Conservation (phyloP, 1,140 invertebrate species). For the Oncopodura yosiiana region DNA sequence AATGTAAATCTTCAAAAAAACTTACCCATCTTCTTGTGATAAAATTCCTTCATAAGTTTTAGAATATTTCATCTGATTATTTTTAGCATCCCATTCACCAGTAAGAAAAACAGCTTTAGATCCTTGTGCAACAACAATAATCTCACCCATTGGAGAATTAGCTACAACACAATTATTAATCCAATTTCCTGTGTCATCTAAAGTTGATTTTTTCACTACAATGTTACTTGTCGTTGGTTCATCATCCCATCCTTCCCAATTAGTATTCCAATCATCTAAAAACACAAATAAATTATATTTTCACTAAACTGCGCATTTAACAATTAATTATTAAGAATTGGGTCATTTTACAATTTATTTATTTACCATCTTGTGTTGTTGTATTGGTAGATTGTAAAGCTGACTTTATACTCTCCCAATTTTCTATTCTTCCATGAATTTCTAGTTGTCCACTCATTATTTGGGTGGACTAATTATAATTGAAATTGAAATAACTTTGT, state of each 20-base stretch:
- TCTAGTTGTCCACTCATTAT: slow-evolving; percentile 23
- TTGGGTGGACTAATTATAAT: no score
- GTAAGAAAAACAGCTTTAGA: slow-evolving; percentile 55
- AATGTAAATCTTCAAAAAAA: slow-evolving; percentile 23
- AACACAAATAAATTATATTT: not conserved
- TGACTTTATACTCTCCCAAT: slow-evolving; percentile 16
- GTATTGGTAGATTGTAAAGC: not conserved
- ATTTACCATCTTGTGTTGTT: not conserved
- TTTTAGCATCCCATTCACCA: slow-evolving; percentile 39
- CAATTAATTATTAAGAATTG: not conserved
- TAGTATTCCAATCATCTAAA: slow-evolving; percentile 7
- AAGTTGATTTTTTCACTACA: slow-evolving; percentile 2
- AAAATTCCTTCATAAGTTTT: slow-evolving; percentile 26
- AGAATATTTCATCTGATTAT: slow-evolving; percentile 17
- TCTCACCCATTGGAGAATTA: slow-evolving; percentile 61
- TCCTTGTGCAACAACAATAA: slow-evolving; percentile 56
- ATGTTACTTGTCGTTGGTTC: not conserved
- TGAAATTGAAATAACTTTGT: no score
- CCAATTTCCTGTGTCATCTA: no score
- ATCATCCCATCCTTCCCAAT: slow-evolving; percentile 32
- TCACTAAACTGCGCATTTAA: slow-evolving; percentile 1
- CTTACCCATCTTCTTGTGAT: slow-evolving; percentile 29
- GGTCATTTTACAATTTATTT: not conserved
- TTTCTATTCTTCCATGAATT: slow-evolving; percentile 17
- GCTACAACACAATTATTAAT: slow-evolving; percentile 58